Evolutionary conservation across 2,888 invertebrate species (phyloP).

Genomic region (Euclidia mi): DNA sequence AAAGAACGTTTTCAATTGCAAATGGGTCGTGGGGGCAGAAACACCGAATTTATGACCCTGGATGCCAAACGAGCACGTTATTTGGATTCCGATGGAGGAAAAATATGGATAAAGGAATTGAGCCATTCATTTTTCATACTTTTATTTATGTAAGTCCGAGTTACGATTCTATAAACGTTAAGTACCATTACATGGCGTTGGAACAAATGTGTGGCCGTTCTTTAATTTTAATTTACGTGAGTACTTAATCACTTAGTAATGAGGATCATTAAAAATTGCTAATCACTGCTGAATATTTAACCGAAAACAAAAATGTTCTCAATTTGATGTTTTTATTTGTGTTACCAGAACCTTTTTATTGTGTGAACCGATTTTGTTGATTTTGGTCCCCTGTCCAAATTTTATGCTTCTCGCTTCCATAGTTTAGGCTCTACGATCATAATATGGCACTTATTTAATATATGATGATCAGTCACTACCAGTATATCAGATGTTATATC

Average conservation of each 20-base stretch:
- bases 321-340: no score
- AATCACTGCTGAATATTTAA: no score
- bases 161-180: conserved; percentile 75
- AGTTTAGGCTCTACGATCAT: no score
- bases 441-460: no score
- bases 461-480: no score
- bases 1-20: conserved; percentile 88
- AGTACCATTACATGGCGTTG: conserved; percentile 41
- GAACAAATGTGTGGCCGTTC: conserved; percentile 33
- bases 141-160: conserved; percentile 81
- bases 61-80: conserved; percentile 80
- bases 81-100: conserved; percentile 79
- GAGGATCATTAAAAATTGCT: neutral
- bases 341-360: no score
- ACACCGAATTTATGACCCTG: conserved; percentile 80
- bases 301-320: no score
- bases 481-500: no score
- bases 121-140: conserved; percentile 83
- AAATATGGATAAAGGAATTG: conserved; percentile 81
- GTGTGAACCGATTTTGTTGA: no score
- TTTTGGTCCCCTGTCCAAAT: no score
- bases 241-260: conserved; percentile 32
- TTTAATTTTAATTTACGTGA: conserved; percentile 41
- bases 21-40: conserved; percentile 81
- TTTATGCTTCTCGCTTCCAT: no score